Evolutionary conservation across 2,797 vertebrate genomes (phyloP).

Genomic region (Ataeniobius toweri): DNA sequence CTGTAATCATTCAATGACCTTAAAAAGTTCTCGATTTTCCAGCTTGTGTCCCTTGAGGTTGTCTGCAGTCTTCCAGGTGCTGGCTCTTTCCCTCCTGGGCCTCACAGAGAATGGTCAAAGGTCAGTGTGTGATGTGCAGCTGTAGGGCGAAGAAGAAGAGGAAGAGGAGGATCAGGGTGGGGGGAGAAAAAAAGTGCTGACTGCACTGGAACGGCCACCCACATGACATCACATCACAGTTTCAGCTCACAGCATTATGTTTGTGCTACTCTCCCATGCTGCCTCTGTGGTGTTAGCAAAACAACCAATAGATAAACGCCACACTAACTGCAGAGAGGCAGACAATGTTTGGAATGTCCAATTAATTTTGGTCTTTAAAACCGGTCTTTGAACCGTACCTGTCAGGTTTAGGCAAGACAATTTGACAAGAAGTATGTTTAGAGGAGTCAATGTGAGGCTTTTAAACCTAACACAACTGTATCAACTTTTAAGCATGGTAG

Average conservation of each 20-base stretch:
- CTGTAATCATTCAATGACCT: not conserved
- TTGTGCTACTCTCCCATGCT: constrained; percentile 59
- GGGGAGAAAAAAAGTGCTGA: constrained; percentile 64
- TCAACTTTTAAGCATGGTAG: not conserved
- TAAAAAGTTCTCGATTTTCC: not conserved
- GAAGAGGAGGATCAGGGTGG: constrained; percentile 13
- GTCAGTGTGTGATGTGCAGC: constrained; percentile 70
- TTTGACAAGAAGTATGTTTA: not conserved
- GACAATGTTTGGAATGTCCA: constrained; percentile 17
- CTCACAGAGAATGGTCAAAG: constrained; percentile 59
- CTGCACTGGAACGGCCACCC: constrained; percentile 59
- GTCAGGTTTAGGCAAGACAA: not conserved
- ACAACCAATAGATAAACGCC: constrained; percentile 50
- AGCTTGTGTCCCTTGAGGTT: not conserved
- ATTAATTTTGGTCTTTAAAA: not conserved
- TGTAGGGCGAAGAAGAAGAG: constrained; percentile 45
- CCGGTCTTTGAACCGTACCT: not conserved
- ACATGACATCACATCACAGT: constrained; percentile 70
- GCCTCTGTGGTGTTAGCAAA: constrained; percentile 52
- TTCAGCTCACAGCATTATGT: constrained; percentile 55
- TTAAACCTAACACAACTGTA: no score
- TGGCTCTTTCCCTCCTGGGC: constrained; percentile 19
- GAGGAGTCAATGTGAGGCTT: not conserved
- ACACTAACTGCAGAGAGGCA: constrained; percentile 31
- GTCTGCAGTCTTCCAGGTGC: constrained; percentile 20